Conservation (phyloP, 2,113 vertebrate genomes). For the Oncorhynchus masou region DNA sequence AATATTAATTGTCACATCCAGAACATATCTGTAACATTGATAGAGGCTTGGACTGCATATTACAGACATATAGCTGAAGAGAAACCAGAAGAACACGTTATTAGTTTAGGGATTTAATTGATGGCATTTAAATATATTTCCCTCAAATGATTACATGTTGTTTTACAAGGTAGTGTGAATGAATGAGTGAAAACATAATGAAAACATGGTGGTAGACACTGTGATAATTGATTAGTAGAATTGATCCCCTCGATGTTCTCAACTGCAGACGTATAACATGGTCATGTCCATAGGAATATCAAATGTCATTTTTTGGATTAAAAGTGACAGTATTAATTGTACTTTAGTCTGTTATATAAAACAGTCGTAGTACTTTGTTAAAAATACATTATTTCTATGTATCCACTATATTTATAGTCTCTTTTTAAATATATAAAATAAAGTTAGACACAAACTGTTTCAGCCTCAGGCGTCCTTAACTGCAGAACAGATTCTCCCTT, state of each 20-base stretch:
- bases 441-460: background rate
- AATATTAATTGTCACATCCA: too few species aligned
- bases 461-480: background rate
- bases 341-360: background rate
- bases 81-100: too few species aligned
- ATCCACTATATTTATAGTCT: background rate
- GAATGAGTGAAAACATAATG: background rate
- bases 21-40: too few species aligned
- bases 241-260: background rate
- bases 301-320: background rate
- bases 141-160: too few species aligned
- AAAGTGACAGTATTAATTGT: background rate
- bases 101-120: too few species aligned
- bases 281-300: background rate
- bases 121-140: too few species aligned
- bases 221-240: background rate
- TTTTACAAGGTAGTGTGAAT: background rate
- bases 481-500: too few species aligned
- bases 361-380: background rate
- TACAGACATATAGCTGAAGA: too few species aligned
- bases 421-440: background rate
- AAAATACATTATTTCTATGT: background rate
- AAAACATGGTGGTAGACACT: background rate
- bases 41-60: too few species aligned
- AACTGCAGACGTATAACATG: background rate